These are phyloP conservation scores for Heliconius aoede DNA, from an alignment of 2,888 invertebrate species.

Conservation along the genomic window DNA sequence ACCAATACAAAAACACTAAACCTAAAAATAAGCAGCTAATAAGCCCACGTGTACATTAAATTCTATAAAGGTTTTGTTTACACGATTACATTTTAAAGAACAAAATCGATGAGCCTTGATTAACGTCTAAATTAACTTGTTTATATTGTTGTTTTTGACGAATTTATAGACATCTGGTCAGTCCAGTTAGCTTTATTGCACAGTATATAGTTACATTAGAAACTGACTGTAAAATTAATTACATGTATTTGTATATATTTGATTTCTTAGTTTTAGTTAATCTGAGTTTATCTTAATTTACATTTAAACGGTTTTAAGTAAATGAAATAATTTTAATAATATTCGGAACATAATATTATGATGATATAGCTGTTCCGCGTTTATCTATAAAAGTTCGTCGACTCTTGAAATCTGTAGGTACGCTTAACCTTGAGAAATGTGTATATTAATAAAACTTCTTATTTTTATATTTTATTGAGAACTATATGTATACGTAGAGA, in stretches of 20 bases:
- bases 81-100: slow-evolving; percentile 43
- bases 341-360: slow-evolving; percentile 2
- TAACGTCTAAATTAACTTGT: slow-evolving; percentile 48
- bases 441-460: not conserved
- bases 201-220: not conserved
- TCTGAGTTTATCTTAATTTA: slow-evolving; percentile 6
- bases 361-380: slow-evolving; percentile 1
- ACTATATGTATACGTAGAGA: not conserved
- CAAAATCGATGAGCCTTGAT: slow-evolving; percentile 46
- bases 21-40: slow-evolving; percentile 19
- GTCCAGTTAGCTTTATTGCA: slow-evolving; percentile 31
- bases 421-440: slow-evolving; percentile 10
- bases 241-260: not conserved
- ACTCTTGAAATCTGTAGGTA: slow-evolving; percentile 12
- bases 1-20: slow-evolving; percentile 2
- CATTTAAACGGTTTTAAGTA: not conserved
- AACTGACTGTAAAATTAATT: not conserved
- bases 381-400: slow-evolving; percentile 22
- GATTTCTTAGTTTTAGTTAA: slow-evolving; percentile 11
- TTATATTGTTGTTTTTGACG: slow-evolving; percentile 47
- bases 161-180: slow-evolving; percentile 48
- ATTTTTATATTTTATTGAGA: not conserved
- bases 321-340: not conserved
- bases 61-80: slow-evolving; percentile 45
- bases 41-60: slow-evolving; percentile 29